Evolutionary conservation across 2,113 vertebrate species (phyloP), one percentile per base, ranked within the genome.

Genomic region (Petromus typicus): DNA sequence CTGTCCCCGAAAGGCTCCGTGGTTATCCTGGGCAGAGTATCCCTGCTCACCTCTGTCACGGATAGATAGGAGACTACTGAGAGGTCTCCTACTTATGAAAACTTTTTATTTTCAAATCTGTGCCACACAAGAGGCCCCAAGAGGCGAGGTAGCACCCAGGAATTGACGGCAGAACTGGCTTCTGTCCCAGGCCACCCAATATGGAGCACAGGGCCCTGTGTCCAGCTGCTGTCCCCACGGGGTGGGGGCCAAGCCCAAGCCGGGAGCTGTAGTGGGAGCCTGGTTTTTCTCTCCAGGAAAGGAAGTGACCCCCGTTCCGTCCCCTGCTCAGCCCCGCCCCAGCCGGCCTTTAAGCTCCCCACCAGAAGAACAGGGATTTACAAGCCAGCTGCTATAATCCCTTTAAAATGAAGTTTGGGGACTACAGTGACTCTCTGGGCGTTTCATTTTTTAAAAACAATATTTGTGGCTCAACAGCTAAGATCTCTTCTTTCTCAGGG

Each of bases 391-490:
- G 82, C 98, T 64, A 14, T 98, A 98, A 99, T 98, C 98, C 98
- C 96, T 98, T 98, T 98, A 98, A 99, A 99, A 98, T 98, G 98
- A 98, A 97, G 89, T 97, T 97, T 96, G 94, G 89, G 97, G 94
- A 92, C 91, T 83, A 66, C 23, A n/a, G 96, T 91, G 93, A 98
- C 98, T 98, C 97, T 89, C 84, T 34, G 94, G 86, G 94, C 94
- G 54, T 97, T 97, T 97, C 73, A 61, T 89, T 96, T 98, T 92
- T 87, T 92, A 89, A 93, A 96, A 95, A 92, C 30, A 85, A 73
- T 89, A 97, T 97, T 88, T 91, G 63, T 87, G 71, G 51, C 1
- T 3, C 57, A 79, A 63, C 57, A 32, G 96, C 93, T 87, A 91
- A 87, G 90, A 96, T 95, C 96, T 97, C 89, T 43, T 73, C 56